phyloP scores from a whole-genome alignment of 2,797 vertebrate genomes.

The Xiphophorus birchmanni region DNA sequence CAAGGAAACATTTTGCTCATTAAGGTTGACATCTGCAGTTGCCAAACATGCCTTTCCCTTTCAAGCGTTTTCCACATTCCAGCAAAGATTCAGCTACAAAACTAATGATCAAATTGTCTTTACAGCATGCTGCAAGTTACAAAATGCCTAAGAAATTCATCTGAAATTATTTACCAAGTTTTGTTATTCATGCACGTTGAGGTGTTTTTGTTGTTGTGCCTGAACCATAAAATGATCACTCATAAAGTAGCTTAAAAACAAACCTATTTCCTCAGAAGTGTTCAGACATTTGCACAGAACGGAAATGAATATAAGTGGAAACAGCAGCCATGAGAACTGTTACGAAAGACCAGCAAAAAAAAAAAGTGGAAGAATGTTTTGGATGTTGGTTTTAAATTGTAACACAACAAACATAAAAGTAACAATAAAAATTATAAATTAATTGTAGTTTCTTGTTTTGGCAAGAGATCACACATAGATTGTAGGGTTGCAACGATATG shows the following conservation, averaged over 20 bases:
- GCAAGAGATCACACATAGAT: not conserved
- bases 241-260: not conserved
- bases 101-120: not conserved
- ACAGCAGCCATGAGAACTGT: not conserved
- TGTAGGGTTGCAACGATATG: not conserved
- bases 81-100: not conserved
- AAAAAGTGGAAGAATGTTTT: not conserved
- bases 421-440: not conserved
- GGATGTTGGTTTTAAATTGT: not conserved
- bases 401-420: not conserved
- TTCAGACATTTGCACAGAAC: not conserved
- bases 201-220: not conserved
- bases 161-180: not conserved
- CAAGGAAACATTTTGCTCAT: not conserved
- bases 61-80: not conserved
- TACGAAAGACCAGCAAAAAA: not conserved
- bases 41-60: not conserved
- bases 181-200: not conserved
- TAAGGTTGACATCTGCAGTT: not conserved
- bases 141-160: not conserved
- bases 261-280: not conserved
- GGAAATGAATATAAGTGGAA: not conserved
- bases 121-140: not conserved
- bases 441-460: not conserved
- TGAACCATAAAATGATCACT: not conserved